phyloP scores from a whole-genome alignment of 2,113 vertebrate genomes.

The Oreocharis arfaki region DNA sequence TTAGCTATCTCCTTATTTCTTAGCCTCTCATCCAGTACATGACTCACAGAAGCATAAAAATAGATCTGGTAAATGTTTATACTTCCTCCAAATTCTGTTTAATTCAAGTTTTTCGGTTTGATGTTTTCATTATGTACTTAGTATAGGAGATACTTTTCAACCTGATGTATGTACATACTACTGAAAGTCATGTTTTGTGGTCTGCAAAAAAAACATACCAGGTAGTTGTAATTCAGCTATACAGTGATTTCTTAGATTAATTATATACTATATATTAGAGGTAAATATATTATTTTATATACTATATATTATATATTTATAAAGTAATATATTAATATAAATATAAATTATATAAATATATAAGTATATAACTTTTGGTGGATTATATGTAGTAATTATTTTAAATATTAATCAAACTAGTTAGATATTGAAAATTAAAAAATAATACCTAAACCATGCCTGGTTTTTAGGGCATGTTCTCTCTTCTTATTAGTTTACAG shows the following conservation, averaged over 20 bases:
- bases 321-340: not conserved
- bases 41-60: not conserved
- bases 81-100: not conserved
- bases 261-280: not conserved
- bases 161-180: not conserved
- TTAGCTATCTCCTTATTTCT: not conserved
- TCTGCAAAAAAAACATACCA: not conserved
- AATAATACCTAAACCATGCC: not conserved
- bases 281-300: not conserved
- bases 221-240: not conserved
- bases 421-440: not conserved
- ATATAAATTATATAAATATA: not conserved
- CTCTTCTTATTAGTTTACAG: not conserved
- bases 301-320: not conserved
- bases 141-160: not conserved
- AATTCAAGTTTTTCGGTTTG: not conserved
- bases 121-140: not conserved
- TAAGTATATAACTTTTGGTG: not conserved
- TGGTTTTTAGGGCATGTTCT: not conserved
- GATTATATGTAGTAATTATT: not conserved
- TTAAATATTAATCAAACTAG: not conserved
- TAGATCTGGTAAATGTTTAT: not conserved
- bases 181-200: not conserved
- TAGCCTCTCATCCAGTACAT: not conserved
- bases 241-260: not conserved